A percentile compares a stretch with the other conserved stretches of the same genome.
These are phyloP conservation scores for Halocynthia roretzi DNA, from an alignment of 23 tunicate genomes.

Conservation along the genomic window DNA sequence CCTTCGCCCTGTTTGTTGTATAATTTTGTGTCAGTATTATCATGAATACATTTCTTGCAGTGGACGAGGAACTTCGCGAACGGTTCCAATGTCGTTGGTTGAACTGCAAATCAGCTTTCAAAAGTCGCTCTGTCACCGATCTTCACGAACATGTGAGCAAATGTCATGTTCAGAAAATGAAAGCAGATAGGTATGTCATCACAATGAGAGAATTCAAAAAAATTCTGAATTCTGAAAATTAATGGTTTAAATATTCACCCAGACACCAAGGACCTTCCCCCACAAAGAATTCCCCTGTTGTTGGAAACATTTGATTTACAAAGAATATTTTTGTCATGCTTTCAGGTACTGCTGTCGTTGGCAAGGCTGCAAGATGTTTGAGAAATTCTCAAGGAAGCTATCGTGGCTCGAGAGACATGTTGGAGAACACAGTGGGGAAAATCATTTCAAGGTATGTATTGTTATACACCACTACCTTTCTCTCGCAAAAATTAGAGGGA, in stretches of 20 bases:
- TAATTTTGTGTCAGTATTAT: too few relatives aligned
- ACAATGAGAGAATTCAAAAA: too few relatives aligned
- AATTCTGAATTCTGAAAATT: too few relatives aligned
- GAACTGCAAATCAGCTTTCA: constrained; percentile 1
- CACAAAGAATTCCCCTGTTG: too few relatives aligned
- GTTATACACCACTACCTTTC: too few relatives aligned
- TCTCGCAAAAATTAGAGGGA: too few relatives aligned
- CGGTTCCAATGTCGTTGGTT: constrained; percentile 10
- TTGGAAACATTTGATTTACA: too few relatives aligned
- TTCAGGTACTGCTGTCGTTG: constrained; percentile 69
- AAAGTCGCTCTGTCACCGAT: constrained; percentile 6
- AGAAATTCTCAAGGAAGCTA: constrained; percentile 30
- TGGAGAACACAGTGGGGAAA: constrained; percentile 46
- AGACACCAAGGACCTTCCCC: too few relatives aligned
- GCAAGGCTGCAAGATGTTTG: constrained; percentile 54
- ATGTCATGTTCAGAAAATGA: constrained; percentile 12
- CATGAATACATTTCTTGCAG: background rate
- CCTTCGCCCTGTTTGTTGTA: too few relatives aligned
- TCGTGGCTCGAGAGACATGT: constrained; percentile 52
- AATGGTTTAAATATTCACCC: too few relatives aligned
- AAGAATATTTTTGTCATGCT: too few relatives aligned
- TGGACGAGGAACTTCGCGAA: constrained; percentile 8
- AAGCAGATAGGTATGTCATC: too few relatives aligned
- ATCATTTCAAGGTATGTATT: constrained; percentile 51
- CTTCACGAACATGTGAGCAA: constrained; percentile 12